A percentile compares a stretch with the other conserved stretches of the same genome.
Evolutionary conservation across 2,797 vertebrate species (phyloP).

Genomic region (Rhinella marina): DNA sequence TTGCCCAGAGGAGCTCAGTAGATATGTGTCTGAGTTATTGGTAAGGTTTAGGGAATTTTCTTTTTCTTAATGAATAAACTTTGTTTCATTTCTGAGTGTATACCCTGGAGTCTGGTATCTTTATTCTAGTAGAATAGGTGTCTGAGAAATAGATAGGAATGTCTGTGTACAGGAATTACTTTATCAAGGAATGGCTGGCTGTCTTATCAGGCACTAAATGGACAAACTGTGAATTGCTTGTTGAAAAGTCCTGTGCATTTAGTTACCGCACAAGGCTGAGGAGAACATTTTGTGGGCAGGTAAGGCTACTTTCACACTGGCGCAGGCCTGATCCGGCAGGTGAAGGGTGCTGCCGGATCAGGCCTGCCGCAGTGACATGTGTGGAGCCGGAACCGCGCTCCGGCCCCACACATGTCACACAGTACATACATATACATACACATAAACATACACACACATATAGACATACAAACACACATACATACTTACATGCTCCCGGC

Average conservation of each 20-base stretch:
- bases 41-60: neutral
- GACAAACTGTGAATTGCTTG: neutral
- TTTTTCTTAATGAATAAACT: conserved; percentile 4
- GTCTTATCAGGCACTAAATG: conserved; percentile 21
- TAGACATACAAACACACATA: too few species aligned
- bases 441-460: too few species aligned
- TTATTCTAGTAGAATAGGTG: conserved; percentile 29
- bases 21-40: neutral
- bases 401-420: too few species aligned
- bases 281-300: neutral
- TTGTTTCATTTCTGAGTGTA: neutral
- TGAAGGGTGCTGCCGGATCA: too few species aligned
- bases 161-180: conserved; percentile 7
- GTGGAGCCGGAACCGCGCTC: too few species aligned
- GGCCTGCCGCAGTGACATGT: too few species aligned
- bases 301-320: too few species aligned
- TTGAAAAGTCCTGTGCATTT: neutral
- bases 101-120: neutral
- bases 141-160: conserved; percentile 8
- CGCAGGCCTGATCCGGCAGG: too few species aligned
- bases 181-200: neutral
- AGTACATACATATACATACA: too few species aligned
- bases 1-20: neutral
- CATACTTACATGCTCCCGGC: too few species aligned
- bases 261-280: neutral